Percentiles rank a stretch among this genome's conserved stretches.
These are phyloP conservation scores for Gastrophysa polygoni DNA, from an alignment of 2,888 invertebrate species.

Conservation along the genomic window DNA sequence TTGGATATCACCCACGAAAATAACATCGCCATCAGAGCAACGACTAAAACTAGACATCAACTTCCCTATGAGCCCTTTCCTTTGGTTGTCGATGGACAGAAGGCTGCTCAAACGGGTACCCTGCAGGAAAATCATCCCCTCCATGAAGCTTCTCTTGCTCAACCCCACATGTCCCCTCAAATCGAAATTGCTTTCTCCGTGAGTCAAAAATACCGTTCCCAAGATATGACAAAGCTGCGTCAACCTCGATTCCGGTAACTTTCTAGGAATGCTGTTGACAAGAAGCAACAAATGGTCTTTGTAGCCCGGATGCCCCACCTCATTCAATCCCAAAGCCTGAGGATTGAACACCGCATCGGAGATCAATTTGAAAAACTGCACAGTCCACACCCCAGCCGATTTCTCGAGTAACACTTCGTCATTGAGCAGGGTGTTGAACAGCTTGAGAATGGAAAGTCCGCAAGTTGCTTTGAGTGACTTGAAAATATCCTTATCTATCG, in stretches of 20 bases:
- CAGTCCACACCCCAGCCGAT: conserved; percentile 32
- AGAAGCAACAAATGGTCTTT: conserved; percentile 31
- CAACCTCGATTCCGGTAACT: conserved; percentile 18
- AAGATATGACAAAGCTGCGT: neutral
- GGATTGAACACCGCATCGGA: conserved; percentile 41
- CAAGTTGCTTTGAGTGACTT: conserved; percentile 28
- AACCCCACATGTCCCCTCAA: conserved; percentile 40
- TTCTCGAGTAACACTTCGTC: conserved; percentile 27
- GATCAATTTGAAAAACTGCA: conserved; percentile 41
- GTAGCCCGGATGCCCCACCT: conserved; percentile 27
- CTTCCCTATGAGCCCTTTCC: conserved; percentile 24
- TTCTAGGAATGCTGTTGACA: conserved; percentile 31
- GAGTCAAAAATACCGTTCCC: neutral
- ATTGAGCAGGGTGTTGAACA: conserved; percentile 24
- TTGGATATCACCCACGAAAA: conserved; percentile 36
- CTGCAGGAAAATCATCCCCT: conserved; percentile 44
- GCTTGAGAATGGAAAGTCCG: conserved; percentile 32
- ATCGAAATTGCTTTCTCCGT: conserved; percentile 31
- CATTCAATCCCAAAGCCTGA: conserved; percentile 37
- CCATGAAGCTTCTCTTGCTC: conserved; percentile 45
- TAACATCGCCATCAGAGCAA: conserved; percentile 20
- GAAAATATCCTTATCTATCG: conserved; percentile 40
- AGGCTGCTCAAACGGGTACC: conserved; percentile 20
- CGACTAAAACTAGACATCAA: conserved; percentile 34
- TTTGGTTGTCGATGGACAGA: conserved; percentile 20